Evolutionary conservation across 2,113 vertebrate species (phyloP), one percentile per base, ranked within the genome.

Genomic region (Amblyornis subalaris): DNA sequence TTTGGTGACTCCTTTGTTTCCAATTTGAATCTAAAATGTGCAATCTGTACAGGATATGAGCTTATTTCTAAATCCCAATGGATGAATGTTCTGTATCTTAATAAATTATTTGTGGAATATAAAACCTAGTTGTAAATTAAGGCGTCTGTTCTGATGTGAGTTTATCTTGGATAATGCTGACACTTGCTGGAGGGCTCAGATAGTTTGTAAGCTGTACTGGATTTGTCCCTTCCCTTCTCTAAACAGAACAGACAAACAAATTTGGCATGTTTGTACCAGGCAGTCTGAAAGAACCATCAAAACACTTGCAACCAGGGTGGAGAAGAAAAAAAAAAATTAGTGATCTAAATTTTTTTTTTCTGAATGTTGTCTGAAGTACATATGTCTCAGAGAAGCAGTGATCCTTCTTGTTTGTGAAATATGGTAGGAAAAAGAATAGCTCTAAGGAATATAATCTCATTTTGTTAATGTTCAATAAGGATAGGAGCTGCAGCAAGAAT

Each of bases 41-140:
- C 85, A 96, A 92, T 89, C 74, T 86, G 64, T 71, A 88, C 51
- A 95, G 73, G 33, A 95, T 93, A 87, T 90, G 70, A 95, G 64
- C 62, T 96, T 96, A 78, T 55, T 95, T 96, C 95, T 93, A 89
- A 95, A 95, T 96, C 85, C 79, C 61, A 0, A 12, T 40, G 77
- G 88, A 88, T 94, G 90, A 95, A 96, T 96, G 90, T 96, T 97
- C 94, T 87, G 51, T 73, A 89, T 82, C 77, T 96, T 95, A 80
- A 97, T 97, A 97, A 97, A 96, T 96, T 97, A 96, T 96, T 88
- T 96, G 71, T 92, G 82, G 65, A 78, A 91, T 94, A 72, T 95
- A 77, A 89, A 95, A 95, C 40, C 88, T 73, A 70, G 88, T 70
- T 64, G 89, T 90, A 88, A 96, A 91, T 96, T 93, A 76, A 95